These are phyloP conservation scores for Prionace glauca DNA, from an alignment of 2,797 vertebrate species.

Conservation along the genomic window DNA sequence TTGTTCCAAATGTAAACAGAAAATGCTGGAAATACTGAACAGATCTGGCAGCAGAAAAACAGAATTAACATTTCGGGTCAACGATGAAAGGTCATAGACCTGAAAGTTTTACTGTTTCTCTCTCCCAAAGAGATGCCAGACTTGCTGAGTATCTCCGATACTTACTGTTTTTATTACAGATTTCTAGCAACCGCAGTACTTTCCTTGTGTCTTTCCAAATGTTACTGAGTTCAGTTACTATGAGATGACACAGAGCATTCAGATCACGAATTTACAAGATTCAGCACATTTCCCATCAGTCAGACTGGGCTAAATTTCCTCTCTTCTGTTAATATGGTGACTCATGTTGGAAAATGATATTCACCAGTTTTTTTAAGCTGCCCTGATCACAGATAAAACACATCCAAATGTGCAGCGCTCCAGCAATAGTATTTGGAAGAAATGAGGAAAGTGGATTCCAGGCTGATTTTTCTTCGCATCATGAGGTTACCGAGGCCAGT, in stretches of 20 bases:
- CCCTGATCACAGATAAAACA: background rate
- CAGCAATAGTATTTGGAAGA: background rate
- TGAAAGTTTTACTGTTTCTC: background rate
- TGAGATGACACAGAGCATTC: background rate
- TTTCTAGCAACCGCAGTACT: background rate
- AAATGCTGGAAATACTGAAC: background rate
- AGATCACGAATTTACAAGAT: background rate
- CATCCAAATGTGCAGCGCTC: background rate
- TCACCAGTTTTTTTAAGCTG: background rate
- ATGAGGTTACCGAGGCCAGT: background rate
- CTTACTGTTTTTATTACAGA: background rate
- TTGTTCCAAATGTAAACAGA: background rate
- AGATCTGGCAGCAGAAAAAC: background rate
- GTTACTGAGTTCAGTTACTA: background rate
- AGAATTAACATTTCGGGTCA: background rate
- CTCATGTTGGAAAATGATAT: background rate
- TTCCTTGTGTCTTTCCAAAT: background rate
- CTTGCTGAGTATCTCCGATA: background rate
- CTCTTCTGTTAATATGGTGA: background rate
- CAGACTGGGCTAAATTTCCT: background rate
- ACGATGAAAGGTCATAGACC: background rate
- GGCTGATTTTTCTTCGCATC: background rate
- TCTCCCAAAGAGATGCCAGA: background rate
- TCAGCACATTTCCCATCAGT: background rate
- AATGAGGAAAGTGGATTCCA: background rate